These are phyloP conservation scores for Stegostoma tigrinum DNA, from an alignment of 2,113 vertebrate genomes.

Conservation along the genomic window DNA sequence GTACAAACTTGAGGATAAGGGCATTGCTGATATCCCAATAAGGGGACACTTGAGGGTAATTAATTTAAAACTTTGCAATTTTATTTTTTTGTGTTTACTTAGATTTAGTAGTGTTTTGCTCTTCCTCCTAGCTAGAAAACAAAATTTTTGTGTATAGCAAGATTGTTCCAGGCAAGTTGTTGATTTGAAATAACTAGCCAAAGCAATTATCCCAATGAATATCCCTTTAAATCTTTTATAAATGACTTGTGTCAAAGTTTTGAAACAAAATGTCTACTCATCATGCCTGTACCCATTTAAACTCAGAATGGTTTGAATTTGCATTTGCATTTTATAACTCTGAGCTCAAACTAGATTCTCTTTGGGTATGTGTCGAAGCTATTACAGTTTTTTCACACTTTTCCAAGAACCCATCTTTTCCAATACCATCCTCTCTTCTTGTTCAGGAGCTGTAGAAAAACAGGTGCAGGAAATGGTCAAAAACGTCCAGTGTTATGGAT, in stretches of 20 bases:
- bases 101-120: not conserved
- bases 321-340: not conserved
- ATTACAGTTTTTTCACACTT: not conserved
- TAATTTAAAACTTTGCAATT: not conserved
- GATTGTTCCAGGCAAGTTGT: not conserved
- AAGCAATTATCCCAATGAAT: not conserved
- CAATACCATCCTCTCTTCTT: not conserved
- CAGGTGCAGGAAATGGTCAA: not conserved
- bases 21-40: no score
- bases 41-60: not conserved
- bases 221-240: not conserved
- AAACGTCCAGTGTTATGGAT: not conserved
- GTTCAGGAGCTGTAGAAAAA: not conserved
- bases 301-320: not conserved
- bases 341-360: not conserved
- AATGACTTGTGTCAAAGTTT: not conserved
- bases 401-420: not conserved
- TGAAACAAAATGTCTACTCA: not conserved
- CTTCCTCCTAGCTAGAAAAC: not conserved
- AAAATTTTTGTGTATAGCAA: not conserved
- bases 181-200: not conserved
- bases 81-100: not conserved
- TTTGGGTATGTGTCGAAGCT: not conserved
- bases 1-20: no score
- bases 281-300: not conserved